Evolutionary conservation across 37 sponge, comb jelly and placozoan genomes (phyloP), one percentile per base, ranked within the genome.

Genomic region (Aphrocallistes beatrix): DNA sequence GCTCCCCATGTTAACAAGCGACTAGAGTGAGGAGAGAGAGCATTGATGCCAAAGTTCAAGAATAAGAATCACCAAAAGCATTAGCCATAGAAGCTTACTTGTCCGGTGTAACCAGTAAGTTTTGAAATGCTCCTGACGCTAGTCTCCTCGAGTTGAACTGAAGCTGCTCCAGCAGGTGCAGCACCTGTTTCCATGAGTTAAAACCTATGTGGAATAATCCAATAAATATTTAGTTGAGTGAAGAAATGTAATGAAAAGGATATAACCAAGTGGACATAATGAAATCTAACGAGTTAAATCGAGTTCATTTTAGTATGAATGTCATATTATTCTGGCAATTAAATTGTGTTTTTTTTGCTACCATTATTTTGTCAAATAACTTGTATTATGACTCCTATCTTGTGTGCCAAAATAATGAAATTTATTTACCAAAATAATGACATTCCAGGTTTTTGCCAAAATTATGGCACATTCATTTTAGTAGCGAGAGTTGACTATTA

Each of bases 1-100:
- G 91, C 88, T 51, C 91, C 91, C 91, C 91, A 91, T 13, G 88
- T 88, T 37, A 88, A 39, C 82, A 90, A 32, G 17, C 39, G 60
- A 0, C 86, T 85, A 45, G 6, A 60, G 13, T 16, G 6, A 42
- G 45, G 6, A 60, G n/a, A 60, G 6, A 25, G 28, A 60, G 28
- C 21, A 13, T 42, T n/a, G n/a, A n/a, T n/a, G n/a, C n/a, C n/a
- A n/a, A n/a, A n/a, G n/a, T n/a, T n/a, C n/a, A n/a, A n/a, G n/a
- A n/a, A n/a, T n/a, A n/a, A n/a, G n/a, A n/a, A n/a, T n/a, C n/a
- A n/a, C n/a, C n/a, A n/a, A n/a, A n/a, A n/a, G n/a, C n/a, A n/a
- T n/a, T n/a, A n/a, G n/a, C n/a, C n/a, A n/a, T n/a, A n/a, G 75
- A 13, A 19, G 8, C 1, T 60, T 60, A 60, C 75, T 28, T 60